Conservation (phyloP, 1,140 invertebrate genomes). For the Ruditapes philippinarum region DNA sequence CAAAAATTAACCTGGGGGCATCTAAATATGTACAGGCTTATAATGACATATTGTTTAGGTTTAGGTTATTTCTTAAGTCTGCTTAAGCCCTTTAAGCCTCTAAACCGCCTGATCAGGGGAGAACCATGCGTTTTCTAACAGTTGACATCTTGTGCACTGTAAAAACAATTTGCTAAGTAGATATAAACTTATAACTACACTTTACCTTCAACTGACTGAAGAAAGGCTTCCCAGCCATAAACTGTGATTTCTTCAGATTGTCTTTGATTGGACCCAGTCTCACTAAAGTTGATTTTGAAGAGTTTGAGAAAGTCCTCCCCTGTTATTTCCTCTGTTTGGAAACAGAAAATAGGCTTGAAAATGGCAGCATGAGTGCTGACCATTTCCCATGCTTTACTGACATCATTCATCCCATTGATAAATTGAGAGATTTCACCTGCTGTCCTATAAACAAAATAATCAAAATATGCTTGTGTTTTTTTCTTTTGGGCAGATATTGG, state of each 20-base stretch:
- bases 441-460: constrained; percentile 28
- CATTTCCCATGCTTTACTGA: constrained; percentile 36
- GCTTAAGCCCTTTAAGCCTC: no score
- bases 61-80: no score
- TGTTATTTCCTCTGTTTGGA: background rate
- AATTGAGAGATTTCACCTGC: constrained; percentile 57
- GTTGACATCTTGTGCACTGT: no score
- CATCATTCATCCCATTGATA: constrained; percentile 51
- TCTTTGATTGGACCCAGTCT: constrained; percentile 40
- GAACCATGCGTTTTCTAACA: no score
- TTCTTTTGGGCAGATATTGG: background rate
- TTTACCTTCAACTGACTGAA: constrained; percentile 56
- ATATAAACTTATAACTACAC: no score
- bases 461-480: background rate
- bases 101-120: no score
- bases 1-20: no score
- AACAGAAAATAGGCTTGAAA: constrained; percentile 34
- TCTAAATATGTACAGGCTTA: no score
- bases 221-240: constrained; percentile 48
- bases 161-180: no score
- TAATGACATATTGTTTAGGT: no score
- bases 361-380: background rate
- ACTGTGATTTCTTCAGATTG: constrained; percentile 10
- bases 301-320: background rate
- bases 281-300: constrained; percentile 32